A percentile compares a stretch with the other conserved stretches of the same genome.
These are phyloP conservation scores for Eilema griseolum DNA, from an alignment of 2,888 invertebrate species.

Conservation along the genomic window DNA sequence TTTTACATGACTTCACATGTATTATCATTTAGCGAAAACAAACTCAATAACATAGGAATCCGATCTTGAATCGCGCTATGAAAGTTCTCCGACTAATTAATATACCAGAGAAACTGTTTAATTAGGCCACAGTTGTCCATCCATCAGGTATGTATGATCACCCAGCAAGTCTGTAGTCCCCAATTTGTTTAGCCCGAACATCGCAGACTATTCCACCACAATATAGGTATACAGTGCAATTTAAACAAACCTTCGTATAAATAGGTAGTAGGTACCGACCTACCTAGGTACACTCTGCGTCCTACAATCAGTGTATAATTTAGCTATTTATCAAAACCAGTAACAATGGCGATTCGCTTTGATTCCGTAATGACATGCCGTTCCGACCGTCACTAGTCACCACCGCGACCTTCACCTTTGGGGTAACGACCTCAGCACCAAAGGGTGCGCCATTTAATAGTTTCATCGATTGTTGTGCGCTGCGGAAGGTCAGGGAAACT, in stretches of 20 bases:
- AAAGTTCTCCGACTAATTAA: too few relatives aligned
- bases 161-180: neutral
- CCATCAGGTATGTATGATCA: too few relatives aligned
- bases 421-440: neutral
- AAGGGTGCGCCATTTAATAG: conserved; percentile 6
- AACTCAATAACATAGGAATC: too few relatives aligned
- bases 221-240: neutral
- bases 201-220: neutral
- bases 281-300: neutral
- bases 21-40: too few relatives aligned
- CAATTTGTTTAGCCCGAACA: neutral
- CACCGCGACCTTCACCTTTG: neutral
- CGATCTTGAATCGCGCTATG: too few relatives aligned
- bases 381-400: too few relatives aligned
- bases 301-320: neutral
- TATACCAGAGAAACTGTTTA: too few relatives aligned
- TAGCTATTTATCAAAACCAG: neutral
- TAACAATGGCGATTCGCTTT: neutral
- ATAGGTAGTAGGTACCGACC: neutral
- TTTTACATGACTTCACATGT: too few relatives aligned
- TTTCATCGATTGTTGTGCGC: neutral
- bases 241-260: neutral
- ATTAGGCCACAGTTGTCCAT: too few relatives aligned
- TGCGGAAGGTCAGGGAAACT: neutral
- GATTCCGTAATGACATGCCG: neutral